These are phyloP conservation scores for Calidris pugnax DNA, from an alignment of 2,113 vertebrate genomes.

Conservation along the genomic window DNA sequence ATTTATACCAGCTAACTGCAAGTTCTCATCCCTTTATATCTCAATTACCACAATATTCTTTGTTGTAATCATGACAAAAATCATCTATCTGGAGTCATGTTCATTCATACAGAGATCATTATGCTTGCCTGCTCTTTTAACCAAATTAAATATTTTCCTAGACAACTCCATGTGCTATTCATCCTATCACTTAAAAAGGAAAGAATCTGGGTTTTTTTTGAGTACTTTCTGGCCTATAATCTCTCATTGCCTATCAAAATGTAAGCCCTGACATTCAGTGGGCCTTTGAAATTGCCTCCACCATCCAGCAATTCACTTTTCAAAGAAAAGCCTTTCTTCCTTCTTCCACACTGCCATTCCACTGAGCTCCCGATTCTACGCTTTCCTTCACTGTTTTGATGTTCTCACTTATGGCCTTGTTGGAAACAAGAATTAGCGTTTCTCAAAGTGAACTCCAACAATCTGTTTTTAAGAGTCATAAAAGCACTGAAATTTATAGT, in stretches of 20 bases:
- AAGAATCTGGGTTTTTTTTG: rapidly evolving
- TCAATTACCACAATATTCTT: neutral
- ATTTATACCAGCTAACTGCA: neutral
- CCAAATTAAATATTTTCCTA: neutral
- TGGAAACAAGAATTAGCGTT: neutral
- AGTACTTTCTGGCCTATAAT: neutral
- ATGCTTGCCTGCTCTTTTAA: neutral
- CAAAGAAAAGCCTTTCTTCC: neutral
- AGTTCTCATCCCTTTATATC: neutral
- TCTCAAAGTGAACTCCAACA: neutral
- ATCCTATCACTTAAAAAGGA: neutral
- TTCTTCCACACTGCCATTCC: neutral
- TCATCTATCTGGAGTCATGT: neutral
- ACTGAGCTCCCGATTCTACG: neutral
- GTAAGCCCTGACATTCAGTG: neutral
- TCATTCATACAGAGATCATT: neutral
- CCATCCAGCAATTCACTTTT: neutral
- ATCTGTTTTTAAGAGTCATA: neutral
- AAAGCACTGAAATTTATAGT: neutral
- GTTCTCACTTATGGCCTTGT: neutral
- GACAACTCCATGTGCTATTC: neutral
- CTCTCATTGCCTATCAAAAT: neutral
- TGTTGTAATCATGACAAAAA: neutral
- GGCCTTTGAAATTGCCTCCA: neutral
- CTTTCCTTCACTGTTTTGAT: neutral